Evolutionary conservation across 2,797 vertebrate species (phyloP), one percentile per base, ranked within the genome.

Genomic region (Danio albolineatus): DNA sequence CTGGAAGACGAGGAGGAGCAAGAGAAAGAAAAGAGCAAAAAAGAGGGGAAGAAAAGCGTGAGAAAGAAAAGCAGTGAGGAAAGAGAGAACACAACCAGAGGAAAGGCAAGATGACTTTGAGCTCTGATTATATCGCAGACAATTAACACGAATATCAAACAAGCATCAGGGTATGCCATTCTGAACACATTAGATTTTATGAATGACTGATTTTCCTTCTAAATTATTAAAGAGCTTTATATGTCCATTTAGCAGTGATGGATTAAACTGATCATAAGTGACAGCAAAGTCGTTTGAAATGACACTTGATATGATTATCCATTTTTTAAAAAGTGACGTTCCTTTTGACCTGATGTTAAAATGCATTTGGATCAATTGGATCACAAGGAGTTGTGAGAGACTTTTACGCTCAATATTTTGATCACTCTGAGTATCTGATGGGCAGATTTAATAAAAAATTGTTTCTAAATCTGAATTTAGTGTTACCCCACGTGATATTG

Each of bases 1-100:
- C 43, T 91, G 78, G 89, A 92, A 0, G 92, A 91, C 8, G 88
- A 91, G 2, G 41, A 85, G 17, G 80, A 89, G 1, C 46, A 28
- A 8, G 17, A 2, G 4, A 61, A 16, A 12, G 71, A 51, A 60
- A 85, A 87, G 8, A 5, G 1, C 61, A 1, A 84, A 59, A 65
- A 69, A 3, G 53, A 48, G 1, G 80, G 81, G 54, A 88, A 86
- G 49, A 90, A 87, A 85, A 86, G 39, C 0, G 4, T 0, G 1
- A 75, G 70, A 12, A 90, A 85, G 72, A 81, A 65, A 57, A 81
- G 53, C 17, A 43, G 17, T 16, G 61, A 76, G 28, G 76, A 81
- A n/a, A 66, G 39, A 10, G 16, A 59, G 3, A 78, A 39, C 51
- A 43, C 76, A 12, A 13, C 75, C 21, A 82, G 6, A 85, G 43